phyloP scores from a whole-genome alignment of 64 coral and sea anemone genomes.

The Stichodactyla mertensii region DNA sequence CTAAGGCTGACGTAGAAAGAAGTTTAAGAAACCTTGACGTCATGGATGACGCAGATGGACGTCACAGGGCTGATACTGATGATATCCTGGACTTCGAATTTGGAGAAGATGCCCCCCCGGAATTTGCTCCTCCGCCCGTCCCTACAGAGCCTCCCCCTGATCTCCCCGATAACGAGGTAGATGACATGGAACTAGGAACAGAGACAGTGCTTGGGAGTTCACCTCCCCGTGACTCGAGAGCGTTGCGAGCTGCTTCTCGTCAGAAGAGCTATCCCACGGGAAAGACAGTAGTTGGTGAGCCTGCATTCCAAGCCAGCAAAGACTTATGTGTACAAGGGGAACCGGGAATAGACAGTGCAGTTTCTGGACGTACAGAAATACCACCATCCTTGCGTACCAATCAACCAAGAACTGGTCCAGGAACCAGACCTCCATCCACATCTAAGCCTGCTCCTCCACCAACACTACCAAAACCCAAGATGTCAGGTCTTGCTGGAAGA shows the following conservation, averaged over 20 bases:
- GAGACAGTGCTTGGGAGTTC: slow-evolving; percentile 29
- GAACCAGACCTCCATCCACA: slow-evolving; percentile 4
- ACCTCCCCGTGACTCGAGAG: slow-evolving; percentile 48
- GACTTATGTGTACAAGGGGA: slow-evolving; percentile 8
- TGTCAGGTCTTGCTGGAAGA: not conserved
- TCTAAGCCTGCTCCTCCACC: slow-evolving; percentile 49
- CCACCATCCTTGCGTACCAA: slow-evolving; percentile 4
- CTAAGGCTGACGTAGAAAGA: not conserved
- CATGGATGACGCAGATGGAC: not conserved
- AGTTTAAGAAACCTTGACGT: not conserved
- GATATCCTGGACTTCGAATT: slow-evolving; percentile 7
- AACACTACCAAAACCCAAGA: slow-evolving; percentile 72
- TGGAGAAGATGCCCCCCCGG: slow-evolving; percentile 34
- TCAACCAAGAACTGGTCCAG: not conserved
- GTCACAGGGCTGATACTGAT: not conserved
- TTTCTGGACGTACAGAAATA: not conserved
- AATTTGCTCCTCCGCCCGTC: slow-evolving; percentile 56
- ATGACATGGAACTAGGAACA: not conserved
- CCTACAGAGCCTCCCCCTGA: slow-evolving; percentile 53
- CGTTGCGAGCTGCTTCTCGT: slow-evolving; percentile 51
- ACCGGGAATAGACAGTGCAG: slow-evolving; percentile 3
- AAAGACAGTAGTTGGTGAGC: not conserved
- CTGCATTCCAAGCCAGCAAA: not conserved
- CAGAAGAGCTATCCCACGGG: slow-evolving; percentile 3
- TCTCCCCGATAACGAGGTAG: slow-evolving; percentile 26